Conservation (phyloP, 2,113 vertebrate species). For the Chunga burmeisteri region DNA sequence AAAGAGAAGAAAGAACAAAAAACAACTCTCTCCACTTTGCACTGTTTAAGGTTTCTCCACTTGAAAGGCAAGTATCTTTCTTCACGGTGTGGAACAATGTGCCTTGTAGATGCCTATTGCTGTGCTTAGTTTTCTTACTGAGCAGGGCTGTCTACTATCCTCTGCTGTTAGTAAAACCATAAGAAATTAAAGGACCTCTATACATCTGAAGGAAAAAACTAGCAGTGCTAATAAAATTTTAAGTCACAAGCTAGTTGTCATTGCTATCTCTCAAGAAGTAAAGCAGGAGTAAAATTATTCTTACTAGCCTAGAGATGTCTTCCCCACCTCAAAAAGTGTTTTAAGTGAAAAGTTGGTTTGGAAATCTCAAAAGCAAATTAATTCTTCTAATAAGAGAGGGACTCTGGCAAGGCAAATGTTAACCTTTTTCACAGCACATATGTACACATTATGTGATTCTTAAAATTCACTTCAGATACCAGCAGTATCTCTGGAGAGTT, state of each 20-base stretch:
- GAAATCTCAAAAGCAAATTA: neutral
- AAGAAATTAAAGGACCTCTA: neutral
- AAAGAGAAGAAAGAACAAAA: neutral
- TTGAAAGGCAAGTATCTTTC: neutral
- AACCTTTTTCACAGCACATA: slow-evolving; percentile 29
- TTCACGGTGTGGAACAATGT: neutral
- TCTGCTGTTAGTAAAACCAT: neutral
- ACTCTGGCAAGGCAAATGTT: slow-evolving; percentile 38
- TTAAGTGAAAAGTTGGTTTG: neutral
- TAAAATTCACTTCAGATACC: slow-evolving; percentile 37
- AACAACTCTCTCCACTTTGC: neutral
- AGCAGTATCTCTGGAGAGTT: slow-evolving; percentile 30
- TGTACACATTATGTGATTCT: neutral
- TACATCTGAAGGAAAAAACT: neutral
- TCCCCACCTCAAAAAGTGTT: neutral
- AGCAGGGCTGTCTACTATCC: neutral
- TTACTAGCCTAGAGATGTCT: neutral
- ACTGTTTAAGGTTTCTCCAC: neutral
- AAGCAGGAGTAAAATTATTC: neutral
- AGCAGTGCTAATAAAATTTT: neutral
- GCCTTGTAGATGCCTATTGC: neutral
- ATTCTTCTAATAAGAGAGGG: neutral
- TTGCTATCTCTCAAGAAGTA: neutral
- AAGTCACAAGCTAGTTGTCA: neutral
- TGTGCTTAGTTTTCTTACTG: neutral